Evolutionary conservation across 2,797 vertebrate genomes (phyloP).

Genomic region (Champsocephalus gunnari): DNA sequence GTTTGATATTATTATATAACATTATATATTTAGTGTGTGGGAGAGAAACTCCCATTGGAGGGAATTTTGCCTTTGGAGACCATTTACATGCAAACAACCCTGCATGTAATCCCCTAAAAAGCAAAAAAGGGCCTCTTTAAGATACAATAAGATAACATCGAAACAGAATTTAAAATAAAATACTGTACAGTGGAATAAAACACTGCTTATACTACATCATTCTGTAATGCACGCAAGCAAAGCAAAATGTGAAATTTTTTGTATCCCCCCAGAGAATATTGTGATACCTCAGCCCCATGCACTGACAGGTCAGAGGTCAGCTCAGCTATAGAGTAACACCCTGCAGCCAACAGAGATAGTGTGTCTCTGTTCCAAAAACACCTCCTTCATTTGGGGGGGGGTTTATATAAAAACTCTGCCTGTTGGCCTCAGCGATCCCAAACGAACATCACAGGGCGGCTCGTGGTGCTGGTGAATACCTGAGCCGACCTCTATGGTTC

Average conservation of each 20-base stretch:
- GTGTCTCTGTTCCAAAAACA: slow-evolving; percentile 27
- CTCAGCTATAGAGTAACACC: slow-evolving; percentile 19
- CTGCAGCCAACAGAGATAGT: slow-evolving; percentile 14
- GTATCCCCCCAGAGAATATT: slow-evolving; percentile 6
- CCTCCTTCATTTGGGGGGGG: background rate
- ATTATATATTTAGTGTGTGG: too few species aligned
- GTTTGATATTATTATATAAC: background rate
- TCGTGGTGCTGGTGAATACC: slow-evolving; percentile 44
- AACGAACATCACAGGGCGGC: slow-evolving; percentile 18
- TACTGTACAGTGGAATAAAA: too few species aligned
- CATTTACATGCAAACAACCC: too few species aligned
- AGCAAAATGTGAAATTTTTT: slow-evolving; percentile 10
- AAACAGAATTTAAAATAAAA: too few species aligned
- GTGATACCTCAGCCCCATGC: background rate
- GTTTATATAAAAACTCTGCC: slow-evolving; percentile 6
- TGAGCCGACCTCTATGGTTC: slow-evolving; percentile 37
- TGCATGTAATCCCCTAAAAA: too few species aligned
- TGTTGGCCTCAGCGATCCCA: slow-evolving; percentile 23
- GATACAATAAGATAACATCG: too few species aligned
- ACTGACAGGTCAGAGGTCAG: slow-evolving; percentile 32
- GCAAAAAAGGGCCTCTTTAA: too few species aligned
- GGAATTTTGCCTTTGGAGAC: too few species aligned
- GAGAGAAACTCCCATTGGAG: too few species aligned
- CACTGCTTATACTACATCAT: too few species aligned
- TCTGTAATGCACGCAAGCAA: background rate